These are phyloP conservation scores for Lucinisca nassula DNA, from an alignment of 2,888 invertebrate genomes.

Conservation along the genomic window DNA sequence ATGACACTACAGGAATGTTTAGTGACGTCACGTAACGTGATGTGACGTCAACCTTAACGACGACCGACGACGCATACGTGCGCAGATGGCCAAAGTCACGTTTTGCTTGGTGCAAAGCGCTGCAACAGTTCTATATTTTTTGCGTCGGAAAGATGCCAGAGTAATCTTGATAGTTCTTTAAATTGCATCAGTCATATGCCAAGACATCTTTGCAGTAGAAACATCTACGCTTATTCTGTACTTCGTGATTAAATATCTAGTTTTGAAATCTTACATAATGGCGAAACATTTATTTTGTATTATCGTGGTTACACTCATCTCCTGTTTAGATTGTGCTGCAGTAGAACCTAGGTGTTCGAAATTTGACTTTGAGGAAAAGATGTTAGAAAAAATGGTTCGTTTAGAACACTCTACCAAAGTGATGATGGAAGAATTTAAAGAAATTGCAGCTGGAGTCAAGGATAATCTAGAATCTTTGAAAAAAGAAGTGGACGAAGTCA, in stretches of 20 bases:
- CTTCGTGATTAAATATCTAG: too few relatives aligned
- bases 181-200: not conserved
- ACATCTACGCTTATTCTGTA: not conserved
- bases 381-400: not conserved
- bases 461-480: not conserved
- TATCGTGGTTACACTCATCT: not conserved
- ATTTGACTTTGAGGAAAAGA: not conserved
- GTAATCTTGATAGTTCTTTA: not conserved
- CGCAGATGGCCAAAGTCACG: not conserved
- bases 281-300: not conserved
- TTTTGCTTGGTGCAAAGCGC: not conserved
- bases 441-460: not conserved
- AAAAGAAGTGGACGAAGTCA: not conserved
- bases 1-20: too few relatives aligned
- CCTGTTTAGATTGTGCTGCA: not conserved
- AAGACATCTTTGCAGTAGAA: not conserved
- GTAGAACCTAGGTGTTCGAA: not conserved
- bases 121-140: not conserved
- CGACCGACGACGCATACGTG: not conserved
- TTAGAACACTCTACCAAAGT: not conserved
- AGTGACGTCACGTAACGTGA: not conserved
- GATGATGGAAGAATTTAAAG: not conserved
- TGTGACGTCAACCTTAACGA: not conserved
- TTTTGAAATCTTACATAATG: too few relatives aligned
- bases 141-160: not conserved